These are phyloP conservation scores for Asteroscopus sphinx DNA, from an alignment of 2,888 invertebrate species.

Conservation along the genomic window DNA sequence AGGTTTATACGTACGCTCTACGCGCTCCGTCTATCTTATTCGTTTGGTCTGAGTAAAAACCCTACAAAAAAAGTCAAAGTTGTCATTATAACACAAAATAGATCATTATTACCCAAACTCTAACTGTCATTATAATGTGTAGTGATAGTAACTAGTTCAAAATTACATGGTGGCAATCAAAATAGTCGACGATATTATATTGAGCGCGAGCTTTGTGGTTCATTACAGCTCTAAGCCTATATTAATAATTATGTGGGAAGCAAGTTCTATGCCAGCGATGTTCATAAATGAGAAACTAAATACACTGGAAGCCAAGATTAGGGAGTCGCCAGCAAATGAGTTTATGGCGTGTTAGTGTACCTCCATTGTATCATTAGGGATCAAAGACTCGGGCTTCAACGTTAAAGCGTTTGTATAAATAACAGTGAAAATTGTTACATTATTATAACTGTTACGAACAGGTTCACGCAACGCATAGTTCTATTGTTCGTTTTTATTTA, in stretches of 20 bases:
- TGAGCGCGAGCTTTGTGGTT: slow-evolving; percentile 61
- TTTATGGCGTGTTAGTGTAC: slow-evolving; percentile 83
- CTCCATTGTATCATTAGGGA: slow-evolving; percentile 73
- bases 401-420: slow-evolving; percentile 63
- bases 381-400: slow-evolving; percentile 66
- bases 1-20: too few relatives aligned
- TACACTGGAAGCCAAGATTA: slow-evolving; percentile 77
- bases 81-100: slow-evolving; percentile 37
- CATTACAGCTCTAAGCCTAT: slow-evolving; percentile 70
- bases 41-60: too few relatives aligned
- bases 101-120: slow-evolving; percentile 44
- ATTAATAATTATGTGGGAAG: slow-evolving; percentile 67
- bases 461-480: slow-evolving; percentile 27
- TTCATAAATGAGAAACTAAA: slow-evolving; percentile 83
- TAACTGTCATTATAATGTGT: slow-evolving; percentile 44
- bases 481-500: slow-evolving; percentile 30
- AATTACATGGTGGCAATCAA: slow-evolving; percentile 61
- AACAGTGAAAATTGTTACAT: slow-evolving; percentile 53
- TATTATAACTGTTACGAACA: slow-evolving; percentile 53
- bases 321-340: slow-evolving; percentile 79
- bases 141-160: slow-evolving; percentile 49
- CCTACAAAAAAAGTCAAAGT: slow-evolving; percentile 11
- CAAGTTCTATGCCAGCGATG: slow-evolving; percentile 70
- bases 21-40: too few relatives aligned
- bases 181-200: slow-evolving; percentile 48